These are phyloP conservation scores for Sardina pilchardus DNA, from an alignment of 2,113 vertebrate genomes.

Conservation along the genomic window DNA sequence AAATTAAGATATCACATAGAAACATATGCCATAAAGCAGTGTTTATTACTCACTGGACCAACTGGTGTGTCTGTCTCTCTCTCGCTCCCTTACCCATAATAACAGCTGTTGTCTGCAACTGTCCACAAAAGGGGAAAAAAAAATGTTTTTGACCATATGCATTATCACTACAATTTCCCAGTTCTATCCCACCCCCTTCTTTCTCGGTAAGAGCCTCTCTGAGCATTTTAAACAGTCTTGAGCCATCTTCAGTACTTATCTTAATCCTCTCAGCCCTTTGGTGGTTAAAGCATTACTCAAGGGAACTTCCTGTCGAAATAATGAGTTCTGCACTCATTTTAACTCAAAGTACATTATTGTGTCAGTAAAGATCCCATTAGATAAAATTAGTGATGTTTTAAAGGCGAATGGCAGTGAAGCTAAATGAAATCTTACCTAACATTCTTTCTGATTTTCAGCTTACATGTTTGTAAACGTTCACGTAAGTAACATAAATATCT, in stretches of 20 bases:
- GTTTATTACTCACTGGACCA: neutral
- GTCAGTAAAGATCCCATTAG: neutral
- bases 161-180: neutral
- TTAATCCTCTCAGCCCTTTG: neutral
- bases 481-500: neutral
- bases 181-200: neutral
- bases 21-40: neutral
- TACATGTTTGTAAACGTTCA: neutral
- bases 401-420: neutral
- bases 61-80: neutral
- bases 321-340: conserved; percentile 1
- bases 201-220: neutral
- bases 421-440: neutral
- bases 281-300: conserved; percentile 7
- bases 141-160: neutral
- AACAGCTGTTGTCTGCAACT: neutral
- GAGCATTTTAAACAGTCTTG: conserved; percentile 9
- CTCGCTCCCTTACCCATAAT: neutral
- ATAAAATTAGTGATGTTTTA: neutral
- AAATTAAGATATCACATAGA: neutral
- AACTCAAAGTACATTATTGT: neutral
- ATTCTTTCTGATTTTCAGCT: neutral
- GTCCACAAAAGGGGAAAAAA: neutral
- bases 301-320: conserved; percentile 14
- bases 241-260: conserved; percentile 16